Evolutionary conservation across 53 echinoderm and acorn worm genomes (phyloP).

Genomic region (Paracentrotus lividus): DNA sequence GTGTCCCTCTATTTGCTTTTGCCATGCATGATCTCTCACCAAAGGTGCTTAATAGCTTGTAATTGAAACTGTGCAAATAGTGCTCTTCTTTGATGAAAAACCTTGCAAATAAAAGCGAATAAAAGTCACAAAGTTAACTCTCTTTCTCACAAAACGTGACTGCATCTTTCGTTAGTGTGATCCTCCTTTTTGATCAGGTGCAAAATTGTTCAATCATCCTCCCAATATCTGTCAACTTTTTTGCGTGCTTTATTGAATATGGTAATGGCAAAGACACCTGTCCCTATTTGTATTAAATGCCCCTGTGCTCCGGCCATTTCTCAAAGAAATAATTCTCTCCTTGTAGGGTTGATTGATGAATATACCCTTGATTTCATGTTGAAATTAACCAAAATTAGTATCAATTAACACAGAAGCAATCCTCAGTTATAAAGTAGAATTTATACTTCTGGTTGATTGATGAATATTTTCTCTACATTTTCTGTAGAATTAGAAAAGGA

Average conservation of each 20-base stretch:
- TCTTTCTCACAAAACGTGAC: background rate
- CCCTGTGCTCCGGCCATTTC: background rate
- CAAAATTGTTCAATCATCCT: conserved; percentile 37
- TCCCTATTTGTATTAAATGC: background rate
- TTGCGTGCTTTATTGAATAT: background rate
- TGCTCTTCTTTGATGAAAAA: conserved; percentile 16
- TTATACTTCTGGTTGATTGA: too few relatives aligned
- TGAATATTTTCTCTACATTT: too few relatives aligned
- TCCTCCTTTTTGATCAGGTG: background rate
- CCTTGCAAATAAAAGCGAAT: background rate
- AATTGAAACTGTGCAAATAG: conserved; percentile 55
- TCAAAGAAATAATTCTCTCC: background rate
- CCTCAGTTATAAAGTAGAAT: too few relatives aligned
- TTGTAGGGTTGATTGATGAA: background rate
- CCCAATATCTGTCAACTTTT: background rate
- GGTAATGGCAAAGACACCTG: background rate
- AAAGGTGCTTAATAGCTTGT: conserved; percentile 60
- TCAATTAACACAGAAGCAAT: background rate
- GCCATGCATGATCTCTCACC: conserved; percentile 39
- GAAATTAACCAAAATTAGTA: background rate
- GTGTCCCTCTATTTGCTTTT: conserved; percentile 30
- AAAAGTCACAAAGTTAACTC: conserved; percentile 36
- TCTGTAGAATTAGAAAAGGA: too few relatives aligned
- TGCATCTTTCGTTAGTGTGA: background rate
- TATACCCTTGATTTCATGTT: background rate